Conservation (phyloP, 2,797 vertebrate genomes). For the Harpagifer antarcticus region DNA sequence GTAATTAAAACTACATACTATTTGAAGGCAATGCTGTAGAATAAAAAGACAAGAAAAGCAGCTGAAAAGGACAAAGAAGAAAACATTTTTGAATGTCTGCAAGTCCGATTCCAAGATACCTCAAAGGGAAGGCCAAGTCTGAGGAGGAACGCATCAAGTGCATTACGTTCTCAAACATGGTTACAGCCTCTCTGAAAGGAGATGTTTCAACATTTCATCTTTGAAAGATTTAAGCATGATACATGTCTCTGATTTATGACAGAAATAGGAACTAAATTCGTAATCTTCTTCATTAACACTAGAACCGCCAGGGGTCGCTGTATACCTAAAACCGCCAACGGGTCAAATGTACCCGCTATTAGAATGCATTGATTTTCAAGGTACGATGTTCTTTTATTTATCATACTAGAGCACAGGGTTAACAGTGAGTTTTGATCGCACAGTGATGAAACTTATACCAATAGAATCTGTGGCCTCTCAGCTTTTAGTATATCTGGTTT, state of each 20-base stretch:
- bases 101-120: not conserved
- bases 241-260: not conserved
- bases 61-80: conserved; percentile 13
- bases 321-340: too few relatives aligned
- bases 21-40: not conserved
- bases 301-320: too few relatives aligned
- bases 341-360: too few relatives aligned
- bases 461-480: too few relatives aligned
- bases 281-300: not conserved
- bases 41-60: conserved; percentile 9
- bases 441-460: too few relatives aligned
- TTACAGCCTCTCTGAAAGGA: not conserved
- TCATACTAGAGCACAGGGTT: too few relatives aligned
- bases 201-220: not conserved
- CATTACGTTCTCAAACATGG: not conserved
- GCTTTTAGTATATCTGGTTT: too few relatives aligned
- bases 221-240: not conserved
- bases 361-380: too few relatives aligned
- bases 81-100: not conserved
- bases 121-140: conserved; percentile 3
- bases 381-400: too few relatives aligned
- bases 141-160: conserved; percentile 9
- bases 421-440: too few relatives aligned
- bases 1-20: not conserved
- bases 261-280: not conserved